Conservation (phyloP, 2,113 vertebrate genomes). For the Caranx ignobilis region DNA sequence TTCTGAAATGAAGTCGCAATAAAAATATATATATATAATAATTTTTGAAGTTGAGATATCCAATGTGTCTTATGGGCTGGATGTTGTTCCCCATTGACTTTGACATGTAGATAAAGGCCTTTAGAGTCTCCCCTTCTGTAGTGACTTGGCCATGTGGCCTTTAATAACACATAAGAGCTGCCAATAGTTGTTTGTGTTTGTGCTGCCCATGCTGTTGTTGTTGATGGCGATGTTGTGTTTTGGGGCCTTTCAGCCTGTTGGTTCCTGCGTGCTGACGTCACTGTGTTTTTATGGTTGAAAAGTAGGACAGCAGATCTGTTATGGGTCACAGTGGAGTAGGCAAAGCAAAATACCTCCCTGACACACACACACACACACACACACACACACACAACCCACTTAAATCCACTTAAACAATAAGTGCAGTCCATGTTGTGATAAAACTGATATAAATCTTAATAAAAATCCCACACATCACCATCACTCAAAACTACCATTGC, state of each 20-base stretch:
- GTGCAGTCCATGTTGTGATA: not conserved
- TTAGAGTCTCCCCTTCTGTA: not conserved
- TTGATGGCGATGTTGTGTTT: conserved; percentile 1
- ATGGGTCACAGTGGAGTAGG: conserved; percentile 40
- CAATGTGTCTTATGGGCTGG: no score
- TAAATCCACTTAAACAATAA: conserved; percentile 18
- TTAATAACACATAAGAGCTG: not conserved
- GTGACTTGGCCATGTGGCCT: not conserved
- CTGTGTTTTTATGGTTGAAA: conserved; percentile 56
- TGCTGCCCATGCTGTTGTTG: not conserved
- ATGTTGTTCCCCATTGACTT: not conserved
- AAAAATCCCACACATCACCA: not conserved
- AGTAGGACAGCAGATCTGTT: conserved; percentile 62
- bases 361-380: conserved; percentile 1
- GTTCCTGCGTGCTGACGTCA: conserved; percentile 43
- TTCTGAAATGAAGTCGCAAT: no score
- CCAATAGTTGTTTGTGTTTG: not conserved
- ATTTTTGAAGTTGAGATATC: no score
- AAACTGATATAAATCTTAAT: conserved; percentile 1
- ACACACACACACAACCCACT: conserved; percentile 14
- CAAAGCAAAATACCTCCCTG: conserved; percentile 16
- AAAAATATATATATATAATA: no score
- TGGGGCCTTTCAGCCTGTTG: not conserved
- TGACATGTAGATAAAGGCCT: not conserved
- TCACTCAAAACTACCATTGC: not conserved